Evolutionary conservation across 2,888 invertebrate genomes (phyloP), one percentile per base, ranked within the genome.

Genomic region (Melanostoma scalare): DNA sequence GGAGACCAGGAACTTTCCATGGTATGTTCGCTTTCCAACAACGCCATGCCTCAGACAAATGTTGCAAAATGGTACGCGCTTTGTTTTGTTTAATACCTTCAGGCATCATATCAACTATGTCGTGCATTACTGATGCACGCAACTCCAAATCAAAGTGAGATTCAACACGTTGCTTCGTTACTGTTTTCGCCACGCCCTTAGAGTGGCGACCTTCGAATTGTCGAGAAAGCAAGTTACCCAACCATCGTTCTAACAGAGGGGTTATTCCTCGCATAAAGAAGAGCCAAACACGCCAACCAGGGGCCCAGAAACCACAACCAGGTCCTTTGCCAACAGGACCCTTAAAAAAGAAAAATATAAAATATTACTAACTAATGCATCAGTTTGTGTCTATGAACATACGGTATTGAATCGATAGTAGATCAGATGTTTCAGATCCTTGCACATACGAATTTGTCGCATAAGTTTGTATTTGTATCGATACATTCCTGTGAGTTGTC

Each of bases 51-150:
- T 99, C 99, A 38, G 98, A 98, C 81, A 99, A 93, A 93, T 99
- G 99, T 90, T 99, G 99, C 87, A 99, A 93, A 87, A 99, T 99
- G 3, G 99, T 99, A 87, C 99, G 94, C 0, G 99, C 99, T 91
- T 99, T 99, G 92, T 99, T 99, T 92, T 99, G 99, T 90, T 99
- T 99, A 90, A 99, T 99, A 86, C 99, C 99, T 92, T 99, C 99
- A 0, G 99, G 99, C 99, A 99, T 99, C 99, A 99, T 99, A 89
- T 99, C 99, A n/a, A 99, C 96, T 86, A 99, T 99, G 89, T 99
- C 99, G 92, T 96, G 95, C 96, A 96, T 96, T 2, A 96, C 99
- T 0, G 99, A 99, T 10, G 99, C 99, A 87, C 99, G 94, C 89
- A 99, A 92, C 91, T 99, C 99, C 87, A 99, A 93, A 94, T 99